Conservation (phyloP, 2,888 invertebrate genomes). For the Smittia aterrima region DNA sequence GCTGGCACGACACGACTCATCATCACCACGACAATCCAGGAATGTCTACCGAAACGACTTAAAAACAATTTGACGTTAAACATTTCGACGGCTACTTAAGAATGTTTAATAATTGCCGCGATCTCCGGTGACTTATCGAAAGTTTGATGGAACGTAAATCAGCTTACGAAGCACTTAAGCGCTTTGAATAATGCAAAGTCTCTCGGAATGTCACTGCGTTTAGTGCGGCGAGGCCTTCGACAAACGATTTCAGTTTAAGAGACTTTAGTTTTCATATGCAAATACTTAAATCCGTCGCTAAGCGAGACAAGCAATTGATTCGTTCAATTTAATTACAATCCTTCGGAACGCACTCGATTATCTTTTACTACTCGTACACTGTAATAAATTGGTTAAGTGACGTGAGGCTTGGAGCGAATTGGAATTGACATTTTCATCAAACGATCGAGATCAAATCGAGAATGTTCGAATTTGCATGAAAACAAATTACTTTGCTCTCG, state of each 20-base stretch:
- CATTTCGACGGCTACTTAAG: not conserved
- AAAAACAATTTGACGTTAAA: not conserved
- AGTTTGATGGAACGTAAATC: constrained; percentile 11
- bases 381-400: not conserved
- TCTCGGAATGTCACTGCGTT: not conserved
- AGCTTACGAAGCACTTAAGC: constrained; percentile 21
- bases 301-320: too few relatives aligned
- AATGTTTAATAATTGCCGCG: not conserved
- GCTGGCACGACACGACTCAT: constrained; percentile 1
- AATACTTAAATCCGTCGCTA: too few relatives aligned
- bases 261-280: too few relatives aligned
- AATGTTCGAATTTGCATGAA: not conserved
- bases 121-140: not conserved
- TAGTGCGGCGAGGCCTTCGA: too few relatives aligned
- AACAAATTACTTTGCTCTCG: not conserved
- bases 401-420: not conserved
- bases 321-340: not conserved
- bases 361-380: not conserved
- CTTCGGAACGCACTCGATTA: not conserved
- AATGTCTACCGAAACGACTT: too few relatives aligned
- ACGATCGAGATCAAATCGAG: not conserved
- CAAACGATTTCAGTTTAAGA: too few relatives aligned
- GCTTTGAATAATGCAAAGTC: not conserved
- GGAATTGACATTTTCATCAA: constrained; percentile 35
- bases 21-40: too few relatives aligned